These are phyloP conservation scores for Tetraodon nigroviridis DNA, from an alignment of 2,113 vertebrate species.

Conservation along the genomic window DNA sequence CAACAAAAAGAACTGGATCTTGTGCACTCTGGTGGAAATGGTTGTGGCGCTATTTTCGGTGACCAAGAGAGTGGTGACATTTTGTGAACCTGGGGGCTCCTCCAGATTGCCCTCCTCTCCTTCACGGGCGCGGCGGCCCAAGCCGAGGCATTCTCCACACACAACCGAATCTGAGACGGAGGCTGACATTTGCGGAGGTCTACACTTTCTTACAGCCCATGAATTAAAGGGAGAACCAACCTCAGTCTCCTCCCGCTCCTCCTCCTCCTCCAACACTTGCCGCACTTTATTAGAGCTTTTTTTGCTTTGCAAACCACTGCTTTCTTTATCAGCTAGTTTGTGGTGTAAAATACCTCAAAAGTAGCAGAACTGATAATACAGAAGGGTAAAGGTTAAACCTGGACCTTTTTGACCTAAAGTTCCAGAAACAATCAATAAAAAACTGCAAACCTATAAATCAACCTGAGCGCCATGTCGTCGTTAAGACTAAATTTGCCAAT, in stretches of 20 bases:
- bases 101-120: constrained; percentile 28
- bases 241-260: constrained; percentile 26
- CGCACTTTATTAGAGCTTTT: constrained; percentile 13
- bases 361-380: too few species aligned
- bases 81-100: constrained; percentile 3
- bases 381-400: too few species aligned
- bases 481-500: too few species aligned
- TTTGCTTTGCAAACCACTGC: constrained; percentile 2
- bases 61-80: constrained; percentile 55
- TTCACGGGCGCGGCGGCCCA: constrained; percentile 38
- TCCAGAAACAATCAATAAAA: too few species aligned
- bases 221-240: constrained; percentile 60
- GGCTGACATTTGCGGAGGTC: constrained; percentile 67
- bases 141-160: constrained; percentile 36
- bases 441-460: too few species aligned
- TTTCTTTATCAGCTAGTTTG: not conserved
- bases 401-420: too few species aligned
- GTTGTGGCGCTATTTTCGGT: not conserved
- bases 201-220: constrained; percentile 49
- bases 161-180: constrained; percentile 51
- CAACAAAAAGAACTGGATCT: too few species aligned
- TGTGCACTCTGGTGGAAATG: too few species aligned
- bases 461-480: too few species aligned
- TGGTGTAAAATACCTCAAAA: too few species aligned
- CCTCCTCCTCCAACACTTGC: not conserved